Conservation (phyloP, 2,113 vertebrate genomes). For the Mungos mungo region DNA sequence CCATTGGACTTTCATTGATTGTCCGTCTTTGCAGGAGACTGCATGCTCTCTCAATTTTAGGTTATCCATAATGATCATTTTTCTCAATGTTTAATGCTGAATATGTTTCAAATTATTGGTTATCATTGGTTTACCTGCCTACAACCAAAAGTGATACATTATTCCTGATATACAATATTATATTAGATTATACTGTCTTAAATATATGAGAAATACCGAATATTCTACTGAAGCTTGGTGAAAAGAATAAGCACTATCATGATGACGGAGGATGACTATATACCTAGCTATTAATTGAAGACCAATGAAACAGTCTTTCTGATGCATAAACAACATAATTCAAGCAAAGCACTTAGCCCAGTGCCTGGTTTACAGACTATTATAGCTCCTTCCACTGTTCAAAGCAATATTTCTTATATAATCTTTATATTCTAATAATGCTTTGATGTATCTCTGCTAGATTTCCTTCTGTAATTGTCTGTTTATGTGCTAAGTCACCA, state of each 20-base stretch:
- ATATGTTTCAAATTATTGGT: neutral
- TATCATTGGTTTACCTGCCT: neutral
- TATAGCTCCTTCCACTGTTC: neutral
- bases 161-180: neutral
- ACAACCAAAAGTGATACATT: neutral
- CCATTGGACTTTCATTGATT: neutral
- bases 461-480: neutral
- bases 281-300: constrained; percentile 18
- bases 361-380: neutral
- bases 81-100: neutral
- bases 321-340: neutral
- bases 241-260: neutral
- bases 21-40: neutral
- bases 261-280: neutral
- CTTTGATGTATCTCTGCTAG: neutral
- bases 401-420: neutral
- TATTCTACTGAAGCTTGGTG: neutral
- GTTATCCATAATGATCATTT: neutral
- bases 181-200: neutral
- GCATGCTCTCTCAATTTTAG: neutral
- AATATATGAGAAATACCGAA: neutral
- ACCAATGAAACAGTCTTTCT: neutral
- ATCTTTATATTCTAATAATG: neutral
- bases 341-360: neutral
- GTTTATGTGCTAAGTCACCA: neutral